phyloP scores from a whole-genome alignment of 2,797 vertebrate genomes.

The Acanthiza pusilla region DNA sequence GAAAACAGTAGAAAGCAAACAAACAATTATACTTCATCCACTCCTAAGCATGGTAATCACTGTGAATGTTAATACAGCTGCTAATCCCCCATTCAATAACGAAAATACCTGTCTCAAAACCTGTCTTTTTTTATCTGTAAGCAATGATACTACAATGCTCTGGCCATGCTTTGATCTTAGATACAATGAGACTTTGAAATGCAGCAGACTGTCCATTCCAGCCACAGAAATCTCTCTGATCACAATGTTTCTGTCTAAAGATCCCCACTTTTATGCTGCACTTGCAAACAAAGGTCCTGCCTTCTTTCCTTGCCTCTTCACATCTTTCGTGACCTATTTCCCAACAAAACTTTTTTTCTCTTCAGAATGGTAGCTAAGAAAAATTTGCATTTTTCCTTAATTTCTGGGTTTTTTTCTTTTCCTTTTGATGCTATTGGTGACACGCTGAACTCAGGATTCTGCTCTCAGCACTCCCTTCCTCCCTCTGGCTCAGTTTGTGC shows the following conservation, averaged over 20 bases:
- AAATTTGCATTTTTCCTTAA: neutral
- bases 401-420: neutral
- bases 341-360: neutral
- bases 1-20: neutral
- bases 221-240: conserved; percentile 15
- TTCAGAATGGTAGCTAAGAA: neutral
- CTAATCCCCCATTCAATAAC: neutral
- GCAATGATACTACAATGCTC: neutral
- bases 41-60: neutral
- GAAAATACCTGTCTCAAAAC: neutral
- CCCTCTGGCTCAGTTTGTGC: neutral
- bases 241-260: neutral
- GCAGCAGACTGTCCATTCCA: neutral
- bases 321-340: neutral
- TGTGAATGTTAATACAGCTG: neutral
- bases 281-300: conserved; percentile 37
- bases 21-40: neutral
- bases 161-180: conserved; percentile 2
- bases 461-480: neutral
- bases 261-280: neutral
- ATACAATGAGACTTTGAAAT: conserved; percentile 15
- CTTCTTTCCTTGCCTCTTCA: neutral
- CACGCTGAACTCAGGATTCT: neutral
- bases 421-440: neutral
- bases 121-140: neutral